Conservation (phyloP, 2,113 vertebrate species). For the Gadus macrocephalus region DNA sequence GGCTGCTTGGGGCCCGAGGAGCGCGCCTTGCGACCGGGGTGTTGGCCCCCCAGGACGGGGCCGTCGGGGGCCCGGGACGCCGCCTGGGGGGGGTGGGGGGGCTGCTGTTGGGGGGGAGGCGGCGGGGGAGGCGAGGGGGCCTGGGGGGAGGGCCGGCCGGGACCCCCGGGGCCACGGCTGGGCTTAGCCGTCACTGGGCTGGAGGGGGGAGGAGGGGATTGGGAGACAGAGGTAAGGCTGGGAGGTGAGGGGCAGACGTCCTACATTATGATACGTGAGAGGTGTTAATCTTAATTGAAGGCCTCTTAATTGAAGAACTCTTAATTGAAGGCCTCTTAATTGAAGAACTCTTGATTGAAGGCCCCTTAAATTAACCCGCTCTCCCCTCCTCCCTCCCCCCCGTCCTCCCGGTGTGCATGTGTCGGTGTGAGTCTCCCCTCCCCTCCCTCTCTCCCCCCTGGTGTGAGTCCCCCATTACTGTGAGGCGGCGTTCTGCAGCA, state of each 20-base stretch:
- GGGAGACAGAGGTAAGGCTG: background rate
- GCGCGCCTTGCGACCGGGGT: constrained; percentile 66
- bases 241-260: too few species aligned
- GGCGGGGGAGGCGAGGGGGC: constrained; percentile 55
- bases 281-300: too few species aligned
- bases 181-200: constrained; percentile 33
- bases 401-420: too few species aligned
- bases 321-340: too few species aligned
- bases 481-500: too few species aligned
- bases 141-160: constrained; percentile 59
- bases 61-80: constrained; percentile 60
- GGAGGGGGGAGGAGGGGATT: background rate
- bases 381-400: too few species aligned
- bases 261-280: too few species aligned
- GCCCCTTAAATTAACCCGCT: too few species aligned
- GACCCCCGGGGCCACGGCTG: constrained; percentile 72
- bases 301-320: too few species aligned
- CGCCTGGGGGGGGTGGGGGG: constrained; percentile 53
- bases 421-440: constrained; percentile 36
- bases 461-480: too few species aligned
- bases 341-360: too few species aligned
- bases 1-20: constrained; percentile 34
- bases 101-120: constrained; percentile 49
- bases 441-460: too few species aligned
- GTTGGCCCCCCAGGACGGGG: constrained; percentile 59